These are phyloP conservation scores for Aselliscus stoliczkanus DNA, from an alignment of 2,797 vertebrate genomes.

Conservation along the genomic window DNA sequence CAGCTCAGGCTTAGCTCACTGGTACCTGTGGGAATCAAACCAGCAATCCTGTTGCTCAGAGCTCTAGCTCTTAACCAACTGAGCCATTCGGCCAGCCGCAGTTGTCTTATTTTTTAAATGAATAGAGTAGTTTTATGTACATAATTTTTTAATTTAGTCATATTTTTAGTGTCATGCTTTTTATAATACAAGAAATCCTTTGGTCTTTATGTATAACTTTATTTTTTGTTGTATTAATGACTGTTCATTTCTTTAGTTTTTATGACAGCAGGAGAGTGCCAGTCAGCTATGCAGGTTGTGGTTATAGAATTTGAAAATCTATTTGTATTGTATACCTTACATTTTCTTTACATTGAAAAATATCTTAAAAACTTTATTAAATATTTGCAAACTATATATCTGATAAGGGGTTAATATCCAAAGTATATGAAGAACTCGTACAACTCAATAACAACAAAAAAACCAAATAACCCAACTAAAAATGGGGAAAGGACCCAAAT, in stretches of 20 bases:
- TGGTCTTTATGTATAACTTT: neutral
- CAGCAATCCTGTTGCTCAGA: too few relatives aligned
- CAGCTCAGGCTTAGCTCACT: too few relatives aligned
- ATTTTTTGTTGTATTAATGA: neutral
- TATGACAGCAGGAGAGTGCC: neutral
- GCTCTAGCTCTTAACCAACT: too few relatives aligned
- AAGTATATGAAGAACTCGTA: neutral
- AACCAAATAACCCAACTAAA: neutral
- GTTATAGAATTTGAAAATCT: conserved; percentile 20
- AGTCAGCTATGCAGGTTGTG: neutral
- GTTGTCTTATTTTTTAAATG: neutral
- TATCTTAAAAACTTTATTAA: neutral
- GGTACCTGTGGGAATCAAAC: too few relatives aligned
- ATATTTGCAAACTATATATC: neutral
- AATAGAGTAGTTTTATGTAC: neutral
- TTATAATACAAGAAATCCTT: neutral
- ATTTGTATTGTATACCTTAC: neutral
- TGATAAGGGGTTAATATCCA: neutral
- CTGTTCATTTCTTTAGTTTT: neutral
- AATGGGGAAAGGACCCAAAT: neutral
- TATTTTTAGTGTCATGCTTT: neutral
- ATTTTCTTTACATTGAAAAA: neutral
- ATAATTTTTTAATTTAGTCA: neutral
- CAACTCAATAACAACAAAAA: neutral
- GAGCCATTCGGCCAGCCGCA: too few relatives aligned